A percentile compares a stretch with the other conserved stretches of the same genome.
Conservation (phyloP, 1,140 invertebrate genomes). For the Copidosoma floridanum region DNA sequence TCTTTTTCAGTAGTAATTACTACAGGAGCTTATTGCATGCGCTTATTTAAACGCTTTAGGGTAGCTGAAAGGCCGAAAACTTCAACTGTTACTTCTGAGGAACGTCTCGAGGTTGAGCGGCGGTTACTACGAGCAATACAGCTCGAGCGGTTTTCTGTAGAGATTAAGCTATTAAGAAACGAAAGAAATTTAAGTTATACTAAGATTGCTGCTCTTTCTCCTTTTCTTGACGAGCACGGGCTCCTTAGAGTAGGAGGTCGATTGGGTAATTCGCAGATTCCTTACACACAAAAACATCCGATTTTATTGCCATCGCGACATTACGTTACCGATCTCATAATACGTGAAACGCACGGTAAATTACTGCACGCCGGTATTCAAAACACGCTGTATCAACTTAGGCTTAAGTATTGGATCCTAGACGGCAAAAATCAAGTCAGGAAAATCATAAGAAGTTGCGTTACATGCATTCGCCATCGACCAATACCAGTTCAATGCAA, state of each 20-base stretch:
- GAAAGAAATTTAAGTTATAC: background rate
- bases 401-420: conserved; percentile 27
- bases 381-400: conserved; percentile 7
- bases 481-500: conserved; percentile 15
- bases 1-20: conserved; percentile 18
- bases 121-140: conserved; percentile 28
- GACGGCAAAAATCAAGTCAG: conserved; percentile 18
- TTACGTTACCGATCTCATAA: conserved; percentile 24
- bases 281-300: conserved; percentile 39
- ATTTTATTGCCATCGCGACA: conserved; percentile 36
- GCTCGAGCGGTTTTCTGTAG: conserved; percentile 28
- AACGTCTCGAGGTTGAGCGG: background rate
- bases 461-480: conserved; percentile 5
- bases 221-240: conserved; percentile 44
- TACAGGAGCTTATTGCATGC: background rate
- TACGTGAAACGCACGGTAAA: conserved; percentile 34
- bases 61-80: background rate
- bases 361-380: conserved; percentile 42
- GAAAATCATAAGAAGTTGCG: conserved; percentile 18
- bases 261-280: conserved; percentile 34
- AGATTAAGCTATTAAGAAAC: conserved; percentile 16
- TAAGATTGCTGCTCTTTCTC: no score
- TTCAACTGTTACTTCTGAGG: no score
- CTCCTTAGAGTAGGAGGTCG: conserved; percentile 46
- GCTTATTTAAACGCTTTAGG: background rate